A percentile compares a stretch with the other conserved stretches of the same genome.
Evolutionary conservation across 1,140 invertebrate genomes (phyloP).

Genomic region (Venturia canescens): DNA sequence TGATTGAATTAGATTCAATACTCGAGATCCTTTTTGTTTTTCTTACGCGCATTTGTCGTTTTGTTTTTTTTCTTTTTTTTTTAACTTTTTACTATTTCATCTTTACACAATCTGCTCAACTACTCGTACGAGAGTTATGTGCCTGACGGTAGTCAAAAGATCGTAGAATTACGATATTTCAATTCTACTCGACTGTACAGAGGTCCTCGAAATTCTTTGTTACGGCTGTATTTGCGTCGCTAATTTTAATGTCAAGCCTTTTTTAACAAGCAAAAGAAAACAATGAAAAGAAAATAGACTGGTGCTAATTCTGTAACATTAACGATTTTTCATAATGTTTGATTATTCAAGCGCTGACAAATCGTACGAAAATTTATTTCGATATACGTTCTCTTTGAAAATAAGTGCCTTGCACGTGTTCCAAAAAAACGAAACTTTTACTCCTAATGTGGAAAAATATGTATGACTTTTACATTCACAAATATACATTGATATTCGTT

Average conservation of each 20-base stretch:
- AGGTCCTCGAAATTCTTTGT: neutral
- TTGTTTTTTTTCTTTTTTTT: neutral
- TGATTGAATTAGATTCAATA: neutral
- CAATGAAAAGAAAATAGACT: constrained; percentile 57
- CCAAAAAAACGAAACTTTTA: constrained; percentile 39
- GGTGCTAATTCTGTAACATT: constrained; percentile 63
- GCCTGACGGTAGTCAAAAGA: neutral
- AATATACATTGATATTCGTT: constrained; percentile 3
- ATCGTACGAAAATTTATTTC: constrained; percentile 58
- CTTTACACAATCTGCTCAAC: neutral
- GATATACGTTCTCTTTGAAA: constrained; percentile 48
- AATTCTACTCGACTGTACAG: neutral
- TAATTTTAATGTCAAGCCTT: neutral
- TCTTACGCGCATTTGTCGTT: neutral
- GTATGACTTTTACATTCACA: neutral
- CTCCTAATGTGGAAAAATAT: neutral
- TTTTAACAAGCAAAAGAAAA: constrained; percentile 34
- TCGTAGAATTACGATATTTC: neutral
- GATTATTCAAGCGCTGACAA: constrained; percentile 54
- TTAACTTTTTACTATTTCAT: neutral
- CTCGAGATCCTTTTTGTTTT: neutral
- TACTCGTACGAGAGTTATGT: neutral
- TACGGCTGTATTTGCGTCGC: constrained; percentile 2
- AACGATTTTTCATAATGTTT: constrained; percentile 28
- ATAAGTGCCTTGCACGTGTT: constrained; percentile 75